phyloP scores from a whole-genome alignment of 2,113 vertebrate genomes.

The Dicaeum eximium region DNA sequence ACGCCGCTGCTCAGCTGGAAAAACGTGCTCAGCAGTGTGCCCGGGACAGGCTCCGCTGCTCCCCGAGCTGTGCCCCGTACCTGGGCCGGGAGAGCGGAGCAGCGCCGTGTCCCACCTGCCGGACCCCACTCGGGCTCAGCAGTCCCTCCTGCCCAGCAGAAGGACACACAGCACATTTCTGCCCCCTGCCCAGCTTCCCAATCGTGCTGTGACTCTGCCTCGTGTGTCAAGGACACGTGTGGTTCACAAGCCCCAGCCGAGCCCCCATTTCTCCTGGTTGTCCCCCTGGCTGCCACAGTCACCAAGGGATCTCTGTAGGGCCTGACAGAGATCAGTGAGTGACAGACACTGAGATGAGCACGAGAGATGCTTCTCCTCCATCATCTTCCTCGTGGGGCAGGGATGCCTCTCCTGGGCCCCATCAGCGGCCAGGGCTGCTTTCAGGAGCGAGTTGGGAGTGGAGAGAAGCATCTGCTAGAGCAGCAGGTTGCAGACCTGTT shows the following conservation, averaged over 20 bases:
- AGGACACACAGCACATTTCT: neutral
- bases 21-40: neutral
- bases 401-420: neutral
- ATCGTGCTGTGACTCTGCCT: neutral
- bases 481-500: neutral
- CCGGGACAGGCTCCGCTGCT: neutral
- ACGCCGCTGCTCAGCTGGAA: neutral
- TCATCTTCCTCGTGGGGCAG: rapidly evolving
- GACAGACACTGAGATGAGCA: neutral
- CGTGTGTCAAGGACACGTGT: neutral
- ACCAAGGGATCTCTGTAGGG: neutral
- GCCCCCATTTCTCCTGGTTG: rapidly evolving
- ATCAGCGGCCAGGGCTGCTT: neutral
- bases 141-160: neutral
- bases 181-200: neutral
- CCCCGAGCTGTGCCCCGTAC: neutral
- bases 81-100: rapidly evolving
- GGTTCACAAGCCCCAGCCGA: neutral
- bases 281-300: rapidly evolving
- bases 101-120: rapidly evolving
- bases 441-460: neutral
- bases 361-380: neutral
- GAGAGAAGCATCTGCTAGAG: neutral
- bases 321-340: neutral
- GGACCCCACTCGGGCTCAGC: rapidly evolving